Evolutionary conservation across 1,140 invertebrate species (phyloP).

Genomic region (Drosophila repletoides): DNA sequence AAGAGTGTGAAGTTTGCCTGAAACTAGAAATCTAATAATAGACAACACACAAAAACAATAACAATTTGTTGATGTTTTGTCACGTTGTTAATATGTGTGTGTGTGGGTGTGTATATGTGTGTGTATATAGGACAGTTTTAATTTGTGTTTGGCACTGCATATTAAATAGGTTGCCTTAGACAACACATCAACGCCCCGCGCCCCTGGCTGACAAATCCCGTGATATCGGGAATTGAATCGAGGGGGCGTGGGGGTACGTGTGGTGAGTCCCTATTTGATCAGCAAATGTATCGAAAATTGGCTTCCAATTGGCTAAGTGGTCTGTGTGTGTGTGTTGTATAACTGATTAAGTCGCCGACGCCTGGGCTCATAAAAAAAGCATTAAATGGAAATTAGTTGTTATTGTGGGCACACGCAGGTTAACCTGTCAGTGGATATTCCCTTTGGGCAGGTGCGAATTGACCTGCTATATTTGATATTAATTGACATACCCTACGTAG

Average conservation of each 20-base stretch:
- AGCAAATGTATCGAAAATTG: constrained; percentile 22
- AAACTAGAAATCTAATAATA: constrained; percentile 67
- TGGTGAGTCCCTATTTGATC: constrained; percentile 34
- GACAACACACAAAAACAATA: constrained; percentile 58
- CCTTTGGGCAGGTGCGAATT: neutral
- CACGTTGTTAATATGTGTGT: constrained; percentile 24
- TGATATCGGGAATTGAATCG: constrained; percentile 47
- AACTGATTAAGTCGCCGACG: constrained; percentile 49
- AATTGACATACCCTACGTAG: constrained; percentile 16
- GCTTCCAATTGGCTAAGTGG: constrained; percentile 24
- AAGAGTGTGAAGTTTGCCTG: constrained; percentile 69
- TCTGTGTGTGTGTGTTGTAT: neutral
- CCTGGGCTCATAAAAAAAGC: constrained; percentile 33
- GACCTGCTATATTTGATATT: constrained; percentile 21
- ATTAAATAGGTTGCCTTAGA: constrained; percentile 46
- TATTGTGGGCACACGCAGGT: constrained; percentile 1
- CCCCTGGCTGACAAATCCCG: neutral
- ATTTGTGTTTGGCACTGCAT: constrained; percentile 67
- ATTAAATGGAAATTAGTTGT: constrained; percentile 32
- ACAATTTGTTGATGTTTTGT: constrained; percentile 32
- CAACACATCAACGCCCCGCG: constrained; percentile 22
- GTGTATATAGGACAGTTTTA: constrained; percentile 51
- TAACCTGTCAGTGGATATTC: constrained; percentile 1
- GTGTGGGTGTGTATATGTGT: neutral
- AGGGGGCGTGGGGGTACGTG: constrained; percentile 17